Conservation (phyloP, 2,888 invertebrate genomes). For the Pyrgus malvae region DNA sequence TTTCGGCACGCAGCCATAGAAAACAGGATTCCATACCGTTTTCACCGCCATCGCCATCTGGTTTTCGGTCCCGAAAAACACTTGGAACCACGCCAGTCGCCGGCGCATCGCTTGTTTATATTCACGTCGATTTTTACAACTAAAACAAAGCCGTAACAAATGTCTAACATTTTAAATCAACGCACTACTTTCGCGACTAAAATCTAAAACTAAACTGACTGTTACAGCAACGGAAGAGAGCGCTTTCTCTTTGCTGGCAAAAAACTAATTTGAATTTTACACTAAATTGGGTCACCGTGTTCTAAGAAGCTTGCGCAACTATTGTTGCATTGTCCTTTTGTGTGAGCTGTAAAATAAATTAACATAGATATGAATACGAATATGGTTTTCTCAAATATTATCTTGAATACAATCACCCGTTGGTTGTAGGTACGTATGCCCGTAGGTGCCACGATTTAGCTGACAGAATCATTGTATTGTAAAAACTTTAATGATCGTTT, state of each 20-base stretch:
- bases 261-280: slow-evolving; percentile 79
- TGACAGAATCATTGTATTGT: too few species aligned
- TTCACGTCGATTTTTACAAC: slow-evolving; percentile 45
- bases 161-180: slow-evolving; percentile 44
- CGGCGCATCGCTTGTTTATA: slow-evolving; percentile 44
- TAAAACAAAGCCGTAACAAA: slow-evolving; percentile 41
- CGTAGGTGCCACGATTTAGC: too few species aligned
- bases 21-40: slow-evolving; percentile 46
- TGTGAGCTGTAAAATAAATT: slow-evolving; percentile 30
- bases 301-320: slow-evolving; percentile 58
- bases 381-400: too few species aligned
- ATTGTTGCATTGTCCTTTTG: slow-evolving; percentile 40
- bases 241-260: slow-evolving; percentile 73
- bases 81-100: slow-evolving; percentile 50
- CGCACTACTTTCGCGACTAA: slow-evolving; percentile 66
- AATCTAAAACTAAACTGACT: slow-evolving; percentile 60
- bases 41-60: slow-evolving; percentile 55
- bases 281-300: slow-evolving; percentile 68
- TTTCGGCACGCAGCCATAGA: slow-evolving; percentile 18
- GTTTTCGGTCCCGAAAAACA: slow-evolving; percentile 42
- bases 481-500: too few species aligned
- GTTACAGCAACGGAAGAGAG: slow-evolving; percentile 30
- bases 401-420: too few species aligned
- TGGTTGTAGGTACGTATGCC: too few species aligned
- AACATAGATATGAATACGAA: not conserved